Evolutionary conservation across 2,888 invertebrate species (phyloP), one percentile per base, ranked within the genome.

Genomic region (Proisotoma minuta): DNA sequence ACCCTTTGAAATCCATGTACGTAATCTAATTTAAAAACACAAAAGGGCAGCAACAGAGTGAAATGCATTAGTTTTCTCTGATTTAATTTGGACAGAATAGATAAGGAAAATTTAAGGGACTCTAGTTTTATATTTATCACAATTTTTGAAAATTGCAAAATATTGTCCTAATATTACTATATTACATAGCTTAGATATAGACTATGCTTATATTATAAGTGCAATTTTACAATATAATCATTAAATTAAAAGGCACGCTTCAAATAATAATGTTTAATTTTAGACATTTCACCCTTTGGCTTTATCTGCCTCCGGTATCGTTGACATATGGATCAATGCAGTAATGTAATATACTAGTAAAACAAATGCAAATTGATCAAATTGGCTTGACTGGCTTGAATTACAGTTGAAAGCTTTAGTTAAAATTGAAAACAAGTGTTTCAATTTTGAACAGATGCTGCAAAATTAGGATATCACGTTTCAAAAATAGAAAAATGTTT

Each of bases 1-100:
- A 62, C 57, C 57, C 65, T 53, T 22, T 43, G 43, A 20, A 43
- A 43, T 20, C 18, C 8, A 34, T n/a, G n/a, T n/a, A 24, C 43
- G 24, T 57, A 59, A 65, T 65, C 57, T 50, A 59, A 62, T 65
- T 62, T 59, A 40, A n/a, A n/a, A 43, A 56, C 28, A 62, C 61
- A 62, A 65, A 65, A 59, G 57, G 40, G 57, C 60, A 60, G 60
- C 57, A 34, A 40, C n/a, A n/a, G n/a, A n/a, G n/a, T n/a, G n/a
- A 34, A 20, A 43, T 43, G 43, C 43, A 43, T 43, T 43, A 43
- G 43, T 43, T 43, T 43, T 43, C 15, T 15, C 15, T 43, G 15
- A 43, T 43, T 43, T n/a, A 20, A 43, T 43, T 43, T 43, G 43
- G 34, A 8, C 12, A 34, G 34, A 22, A 58, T 63, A 47, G 54